Evolutionary conservation across 2,888 invertebrate genomes (phyloP).

Genomic region (Suillia variegata): DNA sequence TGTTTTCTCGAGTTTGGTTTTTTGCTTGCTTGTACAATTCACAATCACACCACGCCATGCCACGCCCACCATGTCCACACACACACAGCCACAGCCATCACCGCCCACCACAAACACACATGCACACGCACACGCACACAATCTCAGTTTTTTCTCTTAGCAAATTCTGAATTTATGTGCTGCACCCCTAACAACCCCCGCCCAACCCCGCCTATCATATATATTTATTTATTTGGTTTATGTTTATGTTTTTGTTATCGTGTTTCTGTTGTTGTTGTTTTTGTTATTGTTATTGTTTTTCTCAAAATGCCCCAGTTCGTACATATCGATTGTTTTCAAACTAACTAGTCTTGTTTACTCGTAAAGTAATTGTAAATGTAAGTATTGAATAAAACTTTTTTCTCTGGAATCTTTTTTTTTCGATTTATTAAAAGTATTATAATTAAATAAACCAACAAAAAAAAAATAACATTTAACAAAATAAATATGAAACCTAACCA

Average conservation of each 20-base stretch:
- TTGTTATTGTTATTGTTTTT: too few species aligned
- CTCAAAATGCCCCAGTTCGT: too few species aligned
- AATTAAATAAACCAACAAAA: conserved; percentile 26
- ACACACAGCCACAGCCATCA: too few species aligned
- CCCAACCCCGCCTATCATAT: too few species aligned
- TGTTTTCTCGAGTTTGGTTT: neutral
- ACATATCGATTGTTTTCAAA: neutral
- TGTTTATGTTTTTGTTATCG: too few species aligned
- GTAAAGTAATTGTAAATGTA: conserved; percentile 1
- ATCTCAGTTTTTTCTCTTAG: neutral
- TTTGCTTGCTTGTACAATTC: conserved; percentile 1
- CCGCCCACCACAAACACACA: too few species aligned
- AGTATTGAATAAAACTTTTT: neutral
- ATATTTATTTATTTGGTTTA: too few species aligned
- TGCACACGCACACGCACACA: neutral
- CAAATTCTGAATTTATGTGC: neutral
- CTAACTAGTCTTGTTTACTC: conserved; percentile 2
- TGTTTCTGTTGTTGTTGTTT: too few species aligned
- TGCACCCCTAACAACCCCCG: too few species aligned
- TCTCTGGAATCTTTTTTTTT: neutral
- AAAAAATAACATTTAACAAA: conserved; percentile 9
- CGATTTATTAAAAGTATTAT: conserved; percentile 23
- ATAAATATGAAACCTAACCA: conserved; percentile 19
- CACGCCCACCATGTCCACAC: too few species aligned
- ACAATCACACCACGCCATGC: too few species aligned